Evolutionary conservation across 2,888 invertebrate genomes (phyloP).

Genomic region (Uropetala carovei): DNA sequence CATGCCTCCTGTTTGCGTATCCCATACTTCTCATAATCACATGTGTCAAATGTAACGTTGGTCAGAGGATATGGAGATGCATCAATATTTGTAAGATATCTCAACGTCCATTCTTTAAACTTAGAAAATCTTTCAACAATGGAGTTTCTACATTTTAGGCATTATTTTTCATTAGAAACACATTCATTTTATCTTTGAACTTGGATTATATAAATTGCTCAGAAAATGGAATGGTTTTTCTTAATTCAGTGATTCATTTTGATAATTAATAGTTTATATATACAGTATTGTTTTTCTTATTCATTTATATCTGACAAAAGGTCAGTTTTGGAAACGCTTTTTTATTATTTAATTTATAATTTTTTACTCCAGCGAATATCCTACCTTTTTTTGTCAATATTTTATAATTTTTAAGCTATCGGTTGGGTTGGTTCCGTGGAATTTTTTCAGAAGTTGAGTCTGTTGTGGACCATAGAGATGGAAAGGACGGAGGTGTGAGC

Average conservation of each 20-base stretch:
- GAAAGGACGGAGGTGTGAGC: conserved; percentile 13
- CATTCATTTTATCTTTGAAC: not conserved
- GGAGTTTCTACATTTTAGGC: not conserved
- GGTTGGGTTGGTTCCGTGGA: conserved; percentile 13
- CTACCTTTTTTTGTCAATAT: not conserved
- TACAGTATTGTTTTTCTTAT: not conserved
- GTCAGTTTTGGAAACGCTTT: not conserved
- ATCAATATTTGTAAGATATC: not conserved
- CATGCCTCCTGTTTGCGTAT: not conserved
- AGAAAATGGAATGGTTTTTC: too few species aligned
- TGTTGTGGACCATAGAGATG: not conserved
- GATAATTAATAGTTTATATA: too few species aligned
- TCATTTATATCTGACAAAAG: not conserved
- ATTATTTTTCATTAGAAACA: not conserved
- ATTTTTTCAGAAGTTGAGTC: conserved; percentile 26
- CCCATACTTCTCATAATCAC: not conserved
- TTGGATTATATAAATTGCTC: not conserved
- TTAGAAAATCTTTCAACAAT: not conserved
- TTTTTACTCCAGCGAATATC: not conserved
- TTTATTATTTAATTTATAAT: not conserved
- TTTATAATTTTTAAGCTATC: not conserved
- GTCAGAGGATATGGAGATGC: not conserved
- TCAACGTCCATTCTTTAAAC: not conserved
- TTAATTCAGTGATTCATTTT: too few species aligned
- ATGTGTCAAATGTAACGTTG: not conserved